Evolutionary conservation across 2,113 vertebrate species (phyloP), one percentile per base, ranked within the genome.

Genomic region (Phylloscopus trochiloides): DNA sequence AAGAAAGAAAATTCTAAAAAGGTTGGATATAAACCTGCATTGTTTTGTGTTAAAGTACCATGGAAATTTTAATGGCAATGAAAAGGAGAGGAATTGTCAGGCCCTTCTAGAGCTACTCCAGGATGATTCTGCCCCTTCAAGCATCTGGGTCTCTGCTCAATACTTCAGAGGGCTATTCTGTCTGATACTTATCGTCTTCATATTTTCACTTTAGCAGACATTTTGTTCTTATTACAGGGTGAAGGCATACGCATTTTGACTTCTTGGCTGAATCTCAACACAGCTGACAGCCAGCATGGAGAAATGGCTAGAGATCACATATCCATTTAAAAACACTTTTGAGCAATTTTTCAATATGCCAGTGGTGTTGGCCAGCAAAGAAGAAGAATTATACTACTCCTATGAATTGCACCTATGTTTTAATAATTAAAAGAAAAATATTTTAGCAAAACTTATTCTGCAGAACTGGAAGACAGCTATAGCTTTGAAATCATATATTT

Each of bases 351-450:
- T 86, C 1, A 4, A 50, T n/a, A 76, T 77, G 58, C 47, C 18
- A 34, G 74, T 25, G 32, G 54, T 70, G 71, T 36, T 88, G 81
- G 66, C 61, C 45, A 90, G 42, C 8, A 51, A 43, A 20, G 28
- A 48, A 84, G 57, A 63, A 79, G n/a, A 14, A 94, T 85, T 92
- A 65, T 34, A 32, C 45, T 76, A 62, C 17, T 91, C 12, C 36
- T 54, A 67, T 42, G 58, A 91, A 82, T 38, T 88, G 25, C 18
- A 12, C 17, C 74, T 82, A 84, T 81, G 66, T 85, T 92, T 86
- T 50, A 82, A 87, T 54, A 84, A 89, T 61, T 32, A 84, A 70
- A 96, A 94, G 18, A 92, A 88, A 90, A 91, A 84, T 86, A 95
- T 73, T 90, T 90, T 55, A 73, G 58, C n/a, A 84, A 90, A 75